Conservation (phyloP, 2,797 vertebrate species). For the Pangasius sanitwongsei region DNA sequence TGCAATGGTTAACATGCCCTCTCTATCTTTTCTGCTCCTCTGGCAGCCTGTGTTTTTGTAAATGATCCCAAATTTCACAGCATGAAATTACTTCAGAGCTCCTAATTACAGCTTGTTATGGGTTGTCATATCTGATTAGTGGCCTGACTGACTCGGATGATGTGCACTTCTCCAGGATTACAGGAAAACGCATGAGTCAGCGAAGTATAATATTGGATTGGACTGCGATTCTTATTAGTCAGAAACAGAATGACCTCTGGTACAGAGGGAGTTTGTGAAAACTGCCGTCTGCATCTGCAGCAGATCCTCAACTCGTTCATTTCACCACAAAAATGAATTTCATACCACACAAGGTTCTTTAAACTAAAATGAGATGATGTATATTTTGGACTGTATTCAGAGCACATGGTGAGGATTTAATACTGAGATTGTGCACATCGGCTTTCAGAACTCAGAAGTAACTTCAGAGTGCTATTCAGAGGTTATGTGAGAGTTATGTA, state of each 20-base stretch:
- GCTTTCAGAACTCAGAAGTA: not conserved
- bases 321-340: not conserved
- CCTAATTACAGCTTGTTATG: conserved; percentile 45
- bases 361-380: not conserved
- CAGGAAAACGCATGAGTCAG: conserved; percentile 9
- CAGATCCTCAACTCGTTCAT: not conserved
- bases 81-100: conserved; percentile 45
- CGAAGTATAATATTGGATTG: not conserved
- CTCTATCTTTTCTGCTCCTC: not conserved
- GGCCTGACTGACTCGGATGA: conserved; percentile 30
- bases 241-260: not conserved
- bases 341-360: not conserved
- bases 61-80: conserved; percentile 39
- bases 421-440: too few species aligned
- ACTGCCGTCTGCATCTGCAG: not conserved
- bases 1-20: not conserved
- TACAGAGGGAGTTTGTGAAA: too few species aligned
- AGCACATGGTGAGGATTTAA: not conserved
- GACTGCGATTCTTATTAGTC: not conserved
- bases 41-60: conserved; percentile 40
- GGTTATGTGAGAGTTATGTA: not conserved
- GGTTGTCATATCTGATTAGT: conserved; percentile 55
- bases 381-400: not conserved
- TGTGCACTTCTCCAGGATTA: conserved; percentile 10
- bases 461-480: too few species aligned